Percentiles rank a stretch among this genome's conserved stretches.
These are phyloP conservation scores for Bombus balteatus DNA, from an alignment of 1,140 invertebrate genomes.

Conservation along the genomic window DNA sequence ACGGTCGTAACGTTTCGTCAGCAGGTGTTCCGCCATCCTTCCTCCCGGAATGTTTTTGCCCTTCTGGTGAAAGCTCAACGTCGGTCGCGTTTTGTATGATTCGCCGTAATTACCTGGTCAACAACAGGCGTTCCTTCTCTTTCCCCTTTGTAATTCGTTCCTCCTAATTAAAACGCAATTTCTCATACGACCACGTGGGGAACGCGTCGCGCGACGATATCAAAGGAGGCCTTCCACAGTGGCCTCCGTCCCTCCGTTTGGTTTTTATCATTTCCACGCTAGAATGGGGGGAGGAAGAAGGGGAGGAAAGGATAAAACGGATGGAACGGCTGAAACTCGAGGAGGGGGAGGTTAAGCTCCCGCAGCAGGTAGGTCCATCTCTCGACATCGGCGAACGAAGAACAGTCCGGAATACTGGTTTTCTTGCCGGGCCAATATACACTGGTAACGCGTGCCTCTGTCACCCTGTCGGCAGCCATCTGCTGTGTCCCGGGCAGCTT, in stretches of 20 bases:
- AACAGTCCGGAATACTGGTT: constrained; percentile 49
- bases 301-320: too few relatives aligned
- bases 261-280: constrained; percentile 4
- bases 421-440: constrained; percentile 59
- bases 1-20: constrained; percentile 12
- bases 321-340: too few relatives aligned
- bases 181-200: constrained; percentile 5
- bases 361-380: constrained; percentile 30
- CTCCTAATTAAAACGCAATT: constrained; percentile 43
- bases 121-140: neutral
- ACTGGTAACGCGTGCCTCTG: constrained; percentile 69
- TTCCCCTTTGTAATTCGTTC: neutral
- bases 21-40: constrained; percentile 24
- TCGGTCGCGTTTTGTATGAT: constrained; percentile 28
- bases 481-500: constrained; percentile 57
- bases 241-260: too few relatives aligned
- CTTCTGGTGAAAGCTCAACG: constrained; percentile 36
- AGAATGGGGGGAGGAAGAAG: neutral
- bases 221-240: neutral
- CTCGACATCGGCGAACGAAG: constrained; percentile 3
- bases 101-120: constrained; percentile 41
- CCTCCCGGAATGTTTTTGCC: constrained; percentile 11
- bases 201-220: neutral
- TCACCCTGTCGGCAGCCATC: constrained; percentile 67
- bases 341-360: neutral